Evolutionary conservation across 2,888 invertebrate genomes (phyloP).

Genomic region (Stenoptilia bipunctidactyla): DNA sequence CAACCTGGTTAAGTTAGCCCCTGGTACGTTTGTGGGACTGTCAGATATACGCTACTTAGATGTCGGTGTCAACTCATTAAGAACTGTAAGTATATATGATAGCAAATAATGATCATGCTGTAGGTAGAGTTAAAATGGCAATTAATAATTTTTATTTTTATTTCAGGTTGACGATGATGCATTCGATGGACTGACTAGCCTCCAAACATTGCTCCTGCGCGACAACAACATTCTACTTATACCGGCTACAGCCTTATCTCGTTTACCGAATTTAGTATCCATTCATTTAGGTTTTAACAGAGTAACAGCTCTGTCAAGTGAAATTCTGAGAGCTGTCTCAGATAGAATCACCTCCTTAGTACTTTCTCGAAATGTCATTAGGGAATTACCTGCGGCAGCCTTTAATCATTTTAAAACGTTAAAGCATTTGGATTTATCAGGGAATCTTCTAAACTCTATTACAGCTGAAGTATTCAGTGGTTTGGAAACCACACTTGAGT

Average conservation of each 20-base stretch:
- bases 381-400: slow-evolving; percentile 85
- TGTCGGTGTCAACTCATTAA: slow-evolving; percentile 86
- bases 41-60: slow-evolving; percentile 80
- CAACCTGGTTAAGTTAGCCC: slow-evolving; percentile 83
- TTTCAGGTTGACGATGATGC: slow-evolving; percentile 89
- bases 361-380: slow-evolving; percentile 86
- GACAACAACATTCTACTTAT: slow-evolving; percentile 91
- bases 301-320: slow-evolving; percentile 86
- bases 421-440: slow-evolving; percentile 80
- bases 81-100: slow-evolving; percentile 76
- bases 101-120: too few relatives aligned
- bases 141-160: background rate
- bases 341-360: slow-evolving; percentile 80
- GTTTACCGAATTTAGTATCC: slow-evolving; percentile 79
- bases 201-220: slow-evolving; percentile 82
- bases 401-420: slow-evolving; percentile 84
- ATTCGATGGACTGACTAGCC: slow-evolving; percentile 83
- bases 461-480: slow-evolving; percentile 82
- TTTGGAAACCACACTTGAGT: slow-evolving; percentile 78
- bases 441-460: slow-evolving; percentile 81
- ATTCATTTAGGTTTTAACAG: slow-evolving; percentile 88
- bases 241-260: slow-evolving; percentile 85
- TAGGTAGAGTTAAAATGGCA: too few relatives aligned
- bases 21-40: slow-evolving; percentile 85
- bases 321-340: slow-evolving; percentile 80